Conservation (phyloP, 2,888 invertebrate genomes). For the Morpho deidamia region DNA sequence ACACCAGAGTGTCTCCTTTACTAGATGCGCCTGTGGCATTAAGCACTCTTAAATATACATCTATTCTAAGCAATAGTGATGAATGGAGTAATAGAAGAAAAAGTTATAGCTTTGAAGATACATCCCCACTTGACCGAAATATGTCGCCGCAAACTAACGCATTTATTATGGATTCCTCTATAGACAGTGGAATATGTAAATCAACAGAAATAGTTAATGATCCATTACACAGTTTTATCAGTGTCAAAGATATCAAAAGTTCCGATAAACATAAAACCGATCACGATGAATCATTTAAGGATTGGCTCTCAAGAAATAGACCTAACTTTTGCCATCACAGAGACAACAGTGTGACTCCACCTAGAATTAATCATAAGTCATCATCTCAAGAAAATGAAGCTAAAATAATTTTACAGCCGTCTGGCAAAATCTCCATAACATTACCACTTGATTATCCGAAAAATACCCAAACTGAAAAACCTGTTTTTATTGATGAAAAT, state of each 20-base stretch:
- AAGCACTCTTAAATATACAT: constrained; percentile 65
- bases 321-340: constrained; percentile 36
- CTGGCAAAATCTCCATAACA: constrained; percentile 62
- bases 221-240: constrained; percentile 34
- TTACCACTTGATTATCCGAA: constrained; percentile 48
- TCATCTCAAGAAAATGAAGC: constrained; percentile 43
- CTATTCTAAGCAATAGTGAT: constrained; percentile 57
- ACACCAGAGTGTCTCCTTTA: constrained; percentile 52
- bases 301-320: constrained; percentile 65
- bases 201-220: constrained; percentile 81
- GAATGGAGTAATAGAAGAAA: constrained; percentile 87
- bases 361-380: constrained; percentile 42
- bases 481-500: constrained; percentile 45
- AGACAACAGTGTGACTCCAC: constrained; percentile 37
- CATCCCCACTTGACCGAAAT: constrained; percentile 52
- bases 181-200: constrained; percentile 86
- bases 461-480: constrained; percentile 38
- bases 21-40: constrained; percentile 55
- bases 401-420: constrained; percentile 55
- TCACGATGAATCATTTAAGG: constrained; percentile 57
- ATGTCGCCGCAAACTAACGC: constrained; percentile 60
- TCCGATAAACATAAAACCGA: constrained; percentile 37
- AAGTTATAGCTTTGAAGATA: constrained; percentile 84
- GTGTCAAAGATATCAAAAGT: constrained; percentile 30
- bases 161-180: constrained; percentile 84